Conservation (phyloP, 2,797 vertebrate species). For the Malacoraja senta region DNA sequence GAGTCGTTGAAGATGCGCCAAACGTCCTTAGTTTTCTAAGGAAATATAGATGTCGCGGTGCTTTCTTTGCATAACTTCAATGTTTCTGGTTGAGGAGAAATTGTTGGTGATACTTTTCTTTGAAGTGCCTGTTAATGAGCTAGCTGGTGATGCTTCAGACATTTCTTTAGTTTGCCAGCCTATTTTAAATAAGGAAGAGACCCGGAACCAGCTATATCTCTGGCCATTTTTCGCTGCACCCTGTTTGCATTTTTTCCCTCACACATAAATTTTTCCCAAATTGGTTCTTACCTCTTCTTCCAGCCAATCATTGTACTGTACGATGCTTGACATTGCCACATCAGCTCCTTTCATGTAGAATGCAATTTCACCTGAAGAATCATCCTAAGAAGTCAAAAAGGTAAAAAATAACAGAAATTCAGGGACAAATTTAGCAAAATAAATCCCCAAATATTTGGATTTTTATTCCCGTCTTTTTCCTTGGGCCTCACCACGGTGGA, state of each 20-base stretch:
- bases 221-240: background rate
- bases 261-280: background rate
- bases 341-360: slow-evolving; percentile 98
- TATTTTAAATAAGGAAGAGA: background rate
- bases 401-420: background rate
- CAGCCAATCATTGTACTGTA: slow-evolving; percentile 97
- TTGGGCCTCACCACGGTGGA: too few relatives aligned
- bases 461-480: background rate
- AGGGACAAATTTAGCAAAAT: background rate
- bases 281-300: slow-evolving; percentile 81
- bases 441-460: background rate
- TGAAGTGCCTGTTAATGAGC: background rate
- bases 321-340: slow-evolving; percentile 85
- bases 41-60: too few relatives aligned
- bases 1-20: too few relatives aligned
- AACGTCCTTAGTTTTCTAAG: too few relatives aligned
- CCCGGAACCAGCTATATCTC: background rate
- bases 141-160: background rate
- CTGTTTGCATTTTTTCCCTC: background rate
- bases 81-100: too few relatives aligned
- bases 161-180: background rate
- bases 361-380: slow-evolving; percentile 84
- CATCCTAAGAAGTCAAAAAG: slow-evolving; percentile 64
- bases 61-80: too few relatives aligned
- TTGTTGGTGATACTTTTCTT: too few relatives aligned